These are phyloP conservation scores for Sepiola atlantica DNA, from an alignment of 2,888 invertebrate species.

Conservation along the genomic window DNA sequence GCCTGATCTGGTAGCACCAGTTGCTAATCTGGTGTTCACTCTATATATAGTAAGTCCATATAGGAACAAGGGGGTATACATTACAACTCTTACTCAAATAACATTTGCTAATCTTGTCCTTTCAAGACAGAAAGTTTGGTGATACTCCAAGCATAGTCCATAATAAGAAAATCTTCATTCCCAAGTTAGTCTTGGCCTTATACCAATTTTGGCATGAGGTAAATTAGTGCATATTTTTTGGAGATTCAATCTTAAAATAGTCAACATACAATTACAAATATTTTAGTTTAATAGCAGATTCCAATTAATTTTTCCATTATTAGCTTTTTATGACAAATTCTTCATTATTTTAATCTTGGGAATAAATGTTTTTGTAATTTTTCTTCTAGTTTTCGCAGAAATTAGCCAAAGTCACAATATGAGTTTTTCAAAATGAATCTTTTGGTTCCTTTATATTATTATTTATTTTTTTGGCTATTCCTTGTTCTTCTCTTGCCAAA, in stretches of 20 bases:
- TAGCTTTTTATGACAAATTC: background rate
- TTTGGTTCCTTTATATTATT: background rate
- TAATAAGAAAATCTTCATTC: too few relatives aligned
- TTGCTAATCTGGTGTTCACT: too few relatives aligned
- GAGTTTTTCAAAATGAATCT: background rate
- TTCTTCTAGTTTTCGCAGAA: background rate
- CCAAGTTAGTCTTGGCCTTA: too few relatives aligned
- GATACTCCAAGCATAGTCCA: too few relatives aligned
- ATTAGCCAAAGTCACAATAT: background rate
- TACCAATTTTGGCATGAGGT: too few relatives aligned
- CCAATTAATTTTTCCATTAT: conserved; percentile 19
- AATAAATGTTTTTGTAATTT: background rate
- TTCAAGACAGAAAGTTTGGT: too few relatives aligned
- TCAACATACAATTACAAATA: background rate
- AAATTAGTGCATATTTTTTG: background rate
- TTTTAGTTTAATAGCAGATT: background rate
- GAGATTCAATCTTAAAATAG: background rate
- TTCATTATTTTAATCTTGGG: background rate
- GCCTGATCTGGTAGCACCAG: too few relatives aligned
- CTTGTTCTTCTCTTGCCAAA: background rate
- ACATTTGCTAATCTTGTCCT: too few relatives aligned
- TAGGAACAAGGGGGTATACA: too few relatives aligned
- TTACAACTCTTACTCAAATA: too few relatives aligned
- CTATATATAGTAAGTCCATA: too few relatives aligned
- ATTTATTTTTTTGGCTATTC: background rate